Percentiles rank a stretch among this genome's conserved stretches.
Evolutionary conservation across 2,113 vertebrate genomes (phyloP).

Genomic region (Sarotherodon lohbergeri): DNA sequence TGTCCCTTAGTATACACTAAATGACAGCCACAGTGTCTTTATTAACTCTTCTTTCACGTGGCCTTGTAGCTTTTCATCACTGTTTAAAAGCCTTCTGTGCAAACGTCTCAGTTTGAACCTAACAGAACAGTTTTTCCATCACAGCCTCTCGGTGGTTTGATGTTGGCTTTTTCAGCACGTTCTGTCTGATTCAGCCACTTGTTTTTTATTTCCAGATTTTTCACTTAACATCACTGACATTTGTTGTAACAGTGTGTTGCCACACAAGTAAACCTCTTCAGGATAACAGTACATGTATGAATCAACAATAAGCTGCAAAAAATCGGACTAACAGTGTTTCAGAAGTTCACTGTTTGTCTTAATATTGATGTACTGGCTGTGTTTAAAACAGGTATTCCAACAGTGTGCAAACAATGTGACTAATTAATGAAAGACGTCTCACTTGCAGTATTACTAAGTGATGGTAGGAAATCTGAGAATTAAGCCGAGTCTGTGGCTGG

Average conservation of each 20-base stretch:
- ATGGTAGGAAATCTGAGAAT: background rate
- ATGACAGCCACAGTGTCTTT: background rate
- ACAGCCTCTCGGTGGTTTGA: background rate
- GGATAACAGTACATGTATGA: background rate
- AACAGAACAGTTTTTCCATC: background rate
- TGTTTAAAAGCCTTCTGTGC: background rate
- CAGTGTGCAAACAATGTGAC: background rate
- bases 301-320: background rate
- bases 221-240: background rate
- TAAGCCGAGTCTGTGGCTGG: accelerated
- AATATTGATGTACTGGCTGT: background rate
- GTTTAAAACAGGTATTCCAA: background rate
- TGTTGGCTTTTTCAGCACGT: background rate
- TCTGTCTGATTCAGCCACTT: background rate
- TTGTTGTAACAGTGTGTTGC: background rate
- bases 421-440: background rate
- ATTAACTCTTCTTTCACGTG: background rate
- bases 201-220: background rate
- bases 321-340: background rate
- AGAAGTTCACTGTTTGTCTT: background rate
- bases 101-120: background rate
- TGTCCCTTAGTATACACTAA: background rate
- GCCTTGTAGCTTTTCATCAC: background rate
- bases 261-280: background rate
- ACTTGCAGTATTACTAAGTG: background rate